Conservation (phyloP, 1,140 invertebrate species). For the Bombus ignitus region DNA sequence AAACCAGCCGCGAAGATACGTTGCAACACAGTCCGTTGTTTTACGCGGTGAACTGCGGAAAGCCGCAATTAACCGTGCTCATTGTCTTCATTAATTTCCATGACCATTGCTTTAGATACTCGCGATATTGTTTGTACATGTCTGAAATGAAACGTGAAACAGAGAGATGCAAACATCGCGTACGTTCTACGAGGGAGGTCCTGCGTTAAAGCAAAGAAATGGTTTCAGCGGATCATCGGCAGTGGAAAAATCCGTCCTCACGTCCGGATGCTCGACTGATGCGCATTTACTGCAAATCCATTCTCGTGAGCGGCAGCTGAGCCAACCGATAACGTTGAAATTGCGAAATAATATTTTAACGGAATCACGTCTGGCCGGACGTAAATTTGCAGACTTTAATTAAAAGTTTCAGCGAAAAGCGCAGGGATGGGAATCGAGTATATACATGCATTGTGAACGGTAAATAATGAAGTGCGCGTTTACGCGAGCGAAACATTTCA, state of each 20-base stretch:
- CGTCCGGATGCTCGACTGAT: conserved; percentile 3
- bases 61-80: conserved; percentile 47
- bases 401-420: conserved; percentile 68
- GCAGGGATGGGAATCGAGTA: background rate
- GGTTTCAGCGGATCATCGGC: too few relatives aligned
- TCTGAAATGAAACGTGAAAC: background rate
- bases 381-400: conserved; percentile 72
- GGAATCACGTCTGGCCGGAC: conserved; percentile 62
- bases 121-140: background rate
- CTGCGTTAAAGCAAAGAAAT: too few relatives aligned
- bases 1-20: conserved; percentile 21
- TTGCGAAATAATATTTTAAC: conserved; percentile 72
- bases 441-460: conserved; percentile 54
- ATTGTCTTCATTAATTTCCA: background rate
- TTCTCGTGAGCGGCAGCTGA: conserved; percentile 14
- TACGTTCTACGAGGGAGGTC: background rate
- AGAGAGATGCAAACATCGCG: background rate
- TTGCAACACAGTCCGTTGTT: background rate
- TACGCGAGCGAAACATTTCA: conserved; percentile 63
- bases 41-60: conserved; percentile 7
- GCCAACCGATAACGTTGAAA: conserved; percentile 63
- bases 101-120: background rate
- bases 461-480: conserved; percentile 64
- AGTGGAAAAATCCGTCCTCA: conserved; percentile 29
- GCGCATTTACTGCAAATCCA: conserved; percentile 56